phyloP scores from a whole-genome alignment of 2,888 invertebrate species.

The Phragmatobia fuliginosa region DNA sequence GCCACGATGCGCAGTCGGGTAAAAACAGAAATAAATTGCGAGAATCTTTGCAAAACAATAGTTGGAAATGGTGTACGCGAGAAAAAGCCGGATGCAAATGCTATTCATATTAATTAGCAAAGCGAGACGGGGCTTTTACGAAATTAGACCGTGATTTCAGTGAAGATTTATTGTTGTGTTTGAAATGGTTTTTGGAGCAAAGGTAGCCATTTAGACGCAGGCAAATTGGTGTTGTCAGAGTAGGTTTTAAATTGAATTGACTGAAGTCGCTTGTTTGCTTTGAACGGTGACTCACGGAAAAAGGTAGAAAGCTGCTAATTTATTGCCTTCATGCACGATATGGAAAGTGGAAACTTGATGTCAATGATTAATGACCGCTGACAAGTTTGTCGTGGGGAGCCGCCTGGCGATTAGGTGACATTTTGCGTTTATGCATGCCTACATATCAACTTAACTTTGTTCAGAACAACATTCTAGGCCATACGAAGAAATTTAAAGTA shows the following conservation, averaged over 20 bases:
- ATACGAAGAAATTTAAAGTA: too few species aligned
- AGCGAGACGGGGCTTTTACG: constrained; percentile 87
- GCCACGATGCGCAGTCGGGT: constrained; percentile 73
- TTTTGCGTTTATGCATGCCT: constrained; percentile 4
- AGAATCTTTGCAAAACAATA: constrained; percentile 86
- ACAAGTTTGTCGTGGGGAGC: constrained; percentile 21
- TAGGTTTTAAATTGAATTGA: constrained; percentile 82
- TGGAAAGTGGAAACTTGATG: constrained; percentile 53
- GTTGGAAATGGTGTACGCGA: constrained; percentile 85
- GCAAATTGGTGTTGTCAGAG: constrained; percentile 83
- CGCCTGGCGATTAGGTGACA: constrained; percentile 32
- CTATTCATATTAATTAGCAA: constrained; percentile 87
- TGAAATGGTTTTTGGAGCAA: constrained; percentile 83
- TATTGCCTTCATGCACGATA: constrained; percentile 60
- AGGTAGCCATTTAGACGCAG: constrained; percentile 83
- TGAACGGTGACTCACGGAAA: constrained; percentile 62
- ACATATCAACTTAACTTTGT: background rate
- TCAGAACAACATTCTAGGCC: background rate
- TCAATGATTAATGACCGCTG: constrained; percentile 55
- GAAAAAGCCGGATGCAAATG: constrained; percentile 87
- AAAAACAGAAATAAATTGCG: constrained; percentile 85
- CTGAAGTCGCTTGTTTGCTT: constrained; percentile 75
- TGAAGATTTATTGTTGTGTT: constrained; percentile 86
- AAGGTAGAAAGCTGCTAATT: constrained; percentile 63
- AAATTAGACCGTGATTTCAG: constrained; percentile 86